Evolutionary conservation across 1,140 invertebrate genomes (phyloP), one percentile per base, ranked within the genome.

Genomic region (Bombus fervidus): DNA sequence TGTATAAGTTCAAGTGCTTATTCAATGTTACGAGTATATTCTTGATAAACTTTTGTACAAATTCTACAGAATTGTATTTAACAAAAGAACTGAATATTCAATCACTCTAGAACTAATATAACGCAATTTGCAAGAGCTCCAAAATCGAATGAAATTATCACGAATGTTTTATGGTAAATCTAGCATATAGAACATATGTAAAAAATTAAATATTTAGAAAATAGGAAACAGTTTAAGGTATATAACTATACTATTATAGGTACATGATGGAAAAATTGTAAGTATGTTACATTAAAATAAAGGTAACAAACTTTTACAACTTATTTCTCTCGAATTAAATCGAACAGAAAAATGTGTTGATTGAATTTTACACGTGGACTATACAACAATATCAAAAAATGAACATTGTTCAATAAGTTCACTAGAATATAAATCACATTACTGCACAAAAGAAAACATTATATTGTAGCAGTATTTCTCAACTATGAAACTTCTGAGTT

Each of bases 21-120:
- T 89, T 90, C 64, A 71, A 43, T 74, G 41, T 81, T 84, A 87
- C 75, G 85, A 84, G 71, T 89, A 89, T 84, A 81, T 89, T 66
- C 53, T 78, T 88, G 64, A 81, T 37, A 81, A 87, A 84, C 72
- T 84, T 89, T 80, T 90, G 43, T 89, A 90, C 80, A 86, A 80
- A 89, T 83, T 86, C 69, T 86, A 82, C 71, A 82, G 66, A 59
- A 59, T 62, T 76, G 31, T 69, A 81, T 41, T 18, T 47, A 74
- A 71, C 31, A 75, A 57, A 62, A 37, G 31, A 80, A 74, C 53
- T 74, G 37, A 41, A 74, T 66, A 74, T 85, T 74, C 37, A 8
- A 81, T 66, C 34, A 68, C 37, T 9, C 57, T 79, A 72, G 2
- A 37, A 72, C 22, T 85, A 85, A 64, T 43, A 62, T 78, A 77